Base-by-base conservation (phyloP, 2,888 invertebrate species). In the Hyles lineata region DNA sequence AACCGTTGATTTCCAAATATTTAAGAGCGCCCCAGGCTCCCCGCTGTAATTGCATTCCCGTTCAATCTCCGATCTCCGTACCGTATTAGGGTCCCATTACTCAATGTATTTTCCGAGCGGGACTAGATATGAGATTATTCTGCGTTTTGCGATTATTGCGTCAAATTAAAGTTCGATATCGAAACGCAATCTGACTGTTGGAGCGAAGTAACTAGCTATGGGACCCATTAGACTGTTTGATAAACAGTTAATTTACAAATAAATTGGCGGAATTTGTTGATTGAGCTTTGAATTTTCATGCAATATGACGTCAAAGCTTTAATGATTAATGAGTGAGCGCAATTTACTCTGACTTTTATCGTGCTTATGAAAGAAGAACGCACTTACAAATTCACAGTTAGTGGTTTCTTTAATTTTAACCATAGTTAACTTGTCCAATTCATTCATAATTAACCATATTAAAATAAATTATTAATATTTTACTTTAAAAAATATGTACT, bases 41-140 rank as follows among this genome's bases (percentile, higher is more conserved):
- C 72, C 73, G 60, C 75, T 78, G 78, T 86, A 86, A 86, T 86
- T 86, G 83, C 86, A 86, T 86, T 85, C 80, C 76, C 79, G 78
- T 81, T 83, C 83, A 80, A 84, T 83, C 80, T 78, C 74, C 79
- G 76, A 74, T 71, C 74, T 74, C 77, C 72, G 76, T 74, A 74
- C 76, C 78, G 78, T 80, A 83, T 82, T 82, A 84, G 79, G 75
- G 77, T 76, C 75, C 78, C 79, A 82, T 84, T 80, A 78, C 79
- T 77, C 73, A 73, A 79, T 79, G 73, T 76, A 78, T 74, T 75
- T 77, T 78, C 73, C 61, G 70, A 70, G 62, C n/a, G 70, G 70
- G 70, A 70, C 73, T 62, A 62, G 70, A 62, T 70, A 70, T 70
- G 62, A 73, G 32, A 61, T 63, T 58, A 72, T 63, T 58, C 72